Evolutionary conservation across 2,113 vertebrate species (phyloP), one percentile per base, ranked within the genome.

Genomic region (Heteronetta atricapilla): DNA sequence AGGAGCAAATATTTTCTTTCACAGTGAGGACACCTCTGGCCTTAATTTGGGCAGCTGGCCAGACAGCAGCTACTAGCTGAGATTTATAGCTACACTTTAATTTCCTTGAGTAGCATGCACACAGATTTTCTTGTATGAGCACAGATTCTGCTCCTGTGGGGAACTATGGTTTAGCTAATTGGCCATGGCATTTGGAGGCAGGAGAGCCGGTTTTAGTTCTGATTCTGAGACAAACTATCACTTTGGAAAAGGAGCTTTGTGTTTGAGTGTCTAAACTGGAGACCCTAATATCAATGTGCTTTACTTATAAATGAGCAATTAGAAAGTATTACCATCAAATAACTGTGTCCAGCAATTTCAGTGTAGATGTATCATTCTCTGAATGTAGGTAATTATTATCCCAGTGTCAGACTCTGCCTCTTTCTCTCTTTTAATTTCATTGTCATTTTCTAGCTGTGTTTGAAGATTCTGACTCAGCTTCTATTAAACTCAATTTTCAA

Each of bases 1-100:
- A 90, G 90, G 82, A 95, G 69, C 93, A 95, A 95, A 95, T 94
- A 96, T 95, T 96, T 97, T 96, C 87, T 75, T 91, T 86, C 74
- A 55, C 80, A 80, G 69, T 85, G 94, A 93, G 86, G 96, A 93
- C 89, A 96, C 89, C 89, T 92, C 87, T 95, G 92, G 94, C 90
- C 92, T 85, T 96, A 95, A 95, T 96, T 89, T 96, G 87, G 92
- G 96, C 92, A 95, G 33, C 70, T 94, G 94, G 95, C 96, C 95
- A 96, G 91, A 88, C 86, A 95, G 86, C 77, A 93, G 78, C 77
- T 91, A 81, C 78, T 83, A 88, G 93, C 82, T 94, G 95, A 92
- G 94, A 95, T 95, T 95, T 97, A 89, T 92, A 66, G 84, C 90
- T 89, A 78, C 72, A 80, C 59, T 93, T 91, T 90, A 93, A 95